These are phyloP conservation scores for Perithous albicinctus DNA, from an alignment of 2,888 invertebrate genomes.

Conservation along the genomic window DNA sequence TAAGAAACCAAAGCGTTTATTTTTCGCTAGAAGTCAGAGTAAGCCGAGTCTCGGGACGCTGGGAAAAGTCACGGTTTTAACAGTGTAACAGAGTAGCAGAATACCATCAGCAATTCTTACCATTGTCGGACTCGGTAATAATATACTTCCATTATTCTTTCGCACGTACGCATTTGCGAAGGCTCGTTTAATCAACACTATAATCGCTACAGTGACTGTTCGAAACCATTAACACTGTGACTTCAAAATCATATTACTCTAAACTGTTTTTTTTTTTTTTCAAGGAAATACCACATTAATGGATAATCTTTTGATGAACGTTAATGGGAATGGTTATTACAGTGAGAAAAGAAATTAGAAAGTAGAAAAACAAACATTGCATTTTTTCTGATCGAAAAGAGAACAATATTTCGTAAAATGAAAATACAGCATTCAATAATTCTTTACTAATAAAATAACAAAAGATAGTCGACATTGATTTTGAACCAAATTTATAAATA, in stretches of 20 bases:
- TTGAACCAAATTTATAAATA: too few species aligned
- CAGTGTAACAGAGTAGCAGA: conserved; percentile 33
- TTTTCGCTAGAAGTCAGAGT: conserved; percentile 22
- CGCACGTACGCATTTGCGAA: conserved; percentile 59
- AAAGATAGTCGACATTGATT: too few species aligned
- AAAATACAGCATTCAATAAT: too few species aligned
- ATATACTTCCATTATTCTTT: conserved; percentile 62
- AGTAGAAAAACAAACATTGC: too few species aligned
- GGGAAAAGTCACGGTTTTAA: conserved; percentile 52
- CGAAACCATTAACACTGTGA: conserved; percentile 58
- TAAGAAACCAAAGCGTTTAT: conserved; percentile 13
- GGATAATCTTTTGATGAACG: background rate
- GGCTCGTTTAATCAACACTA: conserved; percentile 53
- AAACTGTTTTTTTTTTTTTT: background rate
- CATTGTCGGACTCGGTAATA: conserved; percentile 60
- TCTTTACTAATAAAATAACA: too few species aligned
- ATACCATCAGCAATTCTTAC: conserved; percentile 43
- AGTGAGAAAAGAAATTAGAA: too few species aligned
- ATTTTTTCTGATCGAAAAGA: too few species aligned
- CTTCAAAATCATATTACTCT: conserved; percentile 35
- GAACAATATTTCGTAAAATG: too few species aligned
- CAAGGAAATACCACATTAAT: conserved; percentile 4
- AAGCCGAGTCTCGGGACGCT: conserved; percentile 38
- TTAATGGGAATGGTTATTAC: too few species aligned
- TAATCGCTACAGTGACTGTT: conserved; percentile 35